Percentiles rank a stretch among this genome's conserved stretches.
phyloP scores from a whole-genome alignment of 2,888 invertebrate species.

The Malthinus flaveolus region DNA sequence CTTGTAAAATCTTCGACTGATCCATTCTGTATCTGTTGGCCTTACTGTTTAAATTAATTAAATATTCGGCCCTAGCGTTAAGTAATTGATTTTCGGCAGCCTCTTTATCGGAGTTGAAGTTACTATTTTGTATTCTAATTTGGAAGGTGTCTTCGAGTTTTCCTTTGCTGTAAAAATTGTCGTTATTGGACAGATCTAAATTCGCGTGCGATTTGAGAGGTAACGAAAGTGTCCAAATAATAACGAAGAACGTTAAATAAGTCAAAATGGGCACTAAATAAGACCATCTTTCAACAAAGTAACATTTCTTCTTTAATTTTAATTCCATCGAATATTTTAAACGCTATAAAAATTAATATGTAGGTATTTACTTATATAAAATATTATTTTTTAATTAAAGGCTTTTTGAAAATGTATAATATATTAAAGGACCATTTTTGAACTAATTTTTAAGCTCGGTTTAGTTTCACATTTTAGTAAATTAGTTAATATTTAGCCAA shows the following conservation, averaged over 20 bases:
- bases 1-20: constrained; percentile 48
- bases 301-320: constrained; percentile 18
- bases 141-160: constrained; percentile 48
- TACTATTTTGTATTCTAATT: constrained; percentile 55
- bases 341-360: neutral
- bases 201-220: constrained; percentile 48
- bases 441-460: too few species aligned
- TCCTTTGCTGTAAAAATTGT: constrained; percentile 10
- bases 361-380: neutral
- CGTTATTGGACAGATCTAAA: constrained; percentile 4
- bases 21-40: constrained; percentile 48
- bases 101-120: constrained; percentile 58
- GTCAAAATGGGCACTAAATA: constrained; percentile 59
- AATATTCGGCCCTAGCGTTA: constrained; percentile 58
- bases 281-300: constrained; percentile 57
- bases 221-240: constrained; percentile 58
- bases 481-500: too few species aligned
- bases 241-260: constrained; percentile 59
- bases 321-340: constrained; percentile 11
- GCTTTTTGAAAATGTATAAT: neutral
- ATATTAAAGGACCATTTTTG: too few species aligned
- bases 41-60: constrained; percentile 49
- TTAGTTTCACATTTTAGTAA: too few species aligned
- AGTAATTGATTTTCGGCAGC: constrained; percentile 53
- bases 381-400: neutral